Conservation (phyloP, 1,140 invertebrate species). For the Drosophila leontia region DNA sequence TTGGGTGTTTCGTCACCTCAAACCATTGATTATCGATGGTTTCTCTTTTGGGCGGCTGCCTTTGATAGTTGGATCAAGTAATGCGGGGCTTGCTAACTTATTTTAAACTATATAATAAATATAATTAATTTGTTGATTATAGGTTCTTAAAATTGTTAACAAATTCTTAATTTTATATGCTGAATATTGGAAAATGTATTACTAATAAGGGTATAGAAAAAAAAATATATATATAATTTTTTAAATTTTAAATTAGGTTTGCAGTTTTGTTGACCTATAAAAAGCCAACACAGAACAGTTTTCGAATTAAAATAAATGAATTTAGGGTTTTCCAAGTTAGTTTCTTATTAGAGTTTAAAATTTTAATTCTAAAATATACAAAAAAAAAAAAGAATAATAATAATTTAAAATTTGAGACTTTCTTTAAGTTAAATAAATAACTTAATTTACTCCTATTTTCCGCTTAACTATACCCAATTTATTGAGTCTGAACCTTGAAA, state of each 20-base stretch:
- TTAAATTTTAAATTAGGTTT: too few species aligned
- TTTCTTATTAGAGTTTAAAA: too few species aligned
- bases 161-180: not conserved
- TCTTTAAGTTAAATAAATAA: not conserved
- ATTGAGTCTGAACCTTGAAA: not conserved
- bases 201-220: not conserved
- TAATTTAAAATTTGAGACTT: not conserved
- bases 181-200: not conserved
- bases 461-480: not conserved
- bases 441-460: not conserved
- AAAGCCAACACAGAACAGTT: too few species aligned
- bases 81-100: too few species aligned
- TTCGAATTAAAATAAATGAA: too few species aligned
- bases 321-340: too few species aligned
- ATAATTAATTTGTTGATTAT: not conserved
- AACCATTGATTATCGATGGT: not conserved
- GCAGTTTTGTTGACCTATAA: too few species aligned
- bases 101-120: not conserved
- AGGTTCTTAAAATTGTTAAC: not conserved
- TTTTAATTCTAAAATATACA: too few species aligned
- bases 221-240: not conserved
- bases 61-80: not conserved
- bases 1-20: not conserved
- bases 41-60: not conserved
- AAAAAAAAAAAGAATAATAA: not conserved